phyloP scores from a whole-genome alignment of 2,113 vertebrate species.

The Python bivittatus region DNA sequence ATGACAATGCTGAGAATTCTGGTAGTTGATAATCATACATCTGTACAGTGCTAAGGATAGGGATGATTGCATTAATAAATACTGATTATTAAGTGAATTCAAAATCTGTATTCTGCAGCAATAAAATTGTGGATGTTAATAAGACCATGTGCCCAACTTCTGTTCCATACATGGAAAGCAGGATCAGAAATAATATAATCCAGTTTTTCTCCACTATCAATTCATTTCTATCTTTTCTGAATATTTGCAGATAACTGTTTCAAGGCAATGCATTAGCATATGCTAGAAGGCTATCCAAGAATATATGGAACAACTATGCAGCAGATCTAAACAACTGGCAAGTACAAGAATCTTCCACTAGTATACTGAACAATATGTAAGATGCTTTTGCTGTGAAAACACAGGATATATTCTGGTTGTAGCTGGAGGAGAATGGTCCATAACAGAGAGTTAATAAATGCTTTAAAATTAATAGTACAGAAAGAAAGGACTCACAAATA shows the following conservation, averaged over 20 bases:
- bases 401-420: slow-evolving; percentile 26
- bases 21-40: too few species aligned
- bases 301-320: not conserved
- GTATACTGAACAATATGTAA: slow-evolving; percentile 36
- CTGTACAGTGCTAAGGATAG: too few species aligned
- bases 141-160: too few species aligned
- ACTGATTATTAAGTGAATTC: too few species aligned
- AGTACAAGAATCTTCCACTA: slow-evolving; percentile 43
- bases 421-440: slow-evolving; percentile 40
- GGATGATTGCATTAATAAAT: too few species aligned
- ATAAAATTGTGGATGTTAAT: too few species aligned
- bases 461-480: slow-evolving; percentile 45
- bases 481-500: slow-evolving; percentile 44
- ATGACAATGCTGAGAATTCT: too few species aligned
- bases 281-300: not conserved
- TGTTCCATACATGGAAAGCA: not conserved
- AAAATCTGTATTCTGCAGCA: too few species aligned
- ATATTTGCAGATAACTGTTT: not conserved
- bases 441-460: slow-evolving; percentile 40
- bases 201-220: not conserved
- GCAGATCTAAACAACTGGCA: slow-evolving; percentile 43
- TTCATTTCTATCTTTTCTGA: not conserved
- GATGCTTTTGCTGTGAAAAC: slow-evolving; percentile 59
- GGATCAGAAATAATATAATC: not conserved
- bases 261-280: not conserved